Evolutionary conservation across 2,888 invertebrate genomes (phyloP), one percentile per base, ranked within the genome.

Genomic region (Griposia aprilina): DNA sequence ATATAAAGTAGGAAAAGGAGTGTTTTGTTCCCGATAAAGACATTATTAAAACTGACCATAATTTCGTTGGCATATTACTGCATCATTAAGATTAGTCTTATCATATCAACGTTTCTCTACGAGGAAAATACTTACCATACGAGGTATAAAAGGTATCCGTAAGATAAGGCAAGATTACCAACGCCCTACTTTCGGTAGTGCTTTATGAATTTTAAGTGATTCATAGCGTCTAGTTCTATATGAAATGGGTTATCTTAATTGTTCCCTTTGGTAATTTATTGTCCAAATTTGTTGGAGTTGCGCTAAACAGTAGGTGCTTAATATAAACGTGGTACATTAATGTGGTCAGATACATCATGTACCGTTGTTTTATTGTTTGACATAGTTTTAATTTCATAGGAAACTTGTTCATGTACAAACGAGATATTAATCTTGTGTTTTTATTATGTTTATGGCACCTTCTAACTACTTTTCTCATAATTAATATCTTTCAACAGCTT

Each of bases 71-170:
- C 85, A 88, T 93, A 94, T 92, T 92, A 94, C 91, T 90, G 86
- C 90, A 90, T 91, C 92, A 94, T 95, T 95, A 93, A 95, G 95
- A 95, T 95, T 93, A 87, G 85, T 87, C 88, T 93, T 95, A 95
- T 95, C 95, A 90, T 88, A 82, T 84, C 90, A 91, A 93, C 92
- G 92, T 93, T 94, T 91, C 90, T 90, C 88, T 91, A 84, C 87
- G 90, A 90, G 90, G 90, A 91, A 93, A 94, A 93, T 93, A 92
- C 93, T 92, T 92, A 94, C 92, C 90, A 93, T 92, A 93, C 88
- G 88, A 88, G 91, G 91, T 90, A 85, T 83, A 84, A 90, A 90
- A 91, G 87, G 91, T 91, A 91, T 93, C 88, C 88, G 82, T 87
- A 80, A 93, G 95, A 95, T 96, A 95, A 94, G 91, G 80, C 77